A percentile compares a stretch with the other conserved stretches of the same genome.
Evolutionary conservation across 1,140 invertebrate species (phyloP).

Genomic region (Hypothenemus hampei): DNA sequence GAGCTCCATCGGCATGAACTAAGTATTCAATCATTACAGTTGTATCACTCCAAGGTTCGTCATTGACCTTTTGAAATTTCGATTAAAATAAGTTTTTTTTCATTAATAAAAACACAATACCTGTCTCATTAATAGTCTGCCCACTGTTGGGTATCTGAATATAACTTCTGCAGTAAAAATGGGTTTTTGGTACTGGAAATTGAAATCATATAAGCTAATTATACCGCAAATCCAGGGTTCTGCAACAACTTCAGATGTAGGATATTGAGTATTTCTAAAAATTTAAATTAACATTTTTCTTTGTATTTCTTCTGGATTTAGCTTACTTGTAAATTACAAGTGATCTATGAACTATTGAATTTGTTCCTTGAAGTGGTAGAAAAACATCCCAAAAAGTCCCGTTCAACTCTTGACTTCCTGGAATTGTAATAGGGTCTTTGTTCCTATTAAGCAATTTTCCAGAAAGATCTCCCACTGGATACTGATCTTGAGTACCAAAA

Average conservation of each 20-base stretch:
- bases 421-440: constrained; percentile 61
- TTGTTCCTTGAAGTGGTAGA: constrained; percentile 74
- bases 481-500: constrained; percentile 80
- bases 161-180: constrained; percentile 69
- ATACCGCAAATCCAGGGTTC: constrained; percentile 66
- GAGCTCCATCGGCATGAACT: constrained; percentile 80
- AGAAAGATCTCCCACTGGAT: constrained; percentile 82
- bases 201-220: constrained; percentile 58
- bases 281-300: not conserved
- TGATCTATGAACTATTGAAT: constrained; percentile 77
- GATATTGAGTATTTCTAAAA: constrained; percentile 38
- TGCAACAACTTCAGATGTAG: constrained; percentile 38
- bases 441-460: constrained; percentile 77
- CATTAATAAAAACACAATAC: constrained; percentile 5
- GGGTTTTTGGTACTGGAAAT: constrained; percentile 63
- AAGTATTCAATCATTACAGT: constrained; percentile 70
- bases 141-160: constrained; percentile 83
- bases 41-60: constrained; percentile 78
- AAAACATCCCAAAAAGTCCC: constrained; percentile 78
- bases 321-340: constrained; percentile 75
- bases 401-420: constrained; percentile 63
- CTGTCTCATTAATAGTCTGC: constrained; percentile 81
- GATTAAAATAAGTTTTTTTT: not conserved
- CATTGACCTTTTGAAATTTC: constrained; percentile 39
- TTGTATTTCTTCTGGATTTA: not conserved